Percentiles rank a stretch among this genome's conserved stretches.
Conservation (phyloP, 2,797 vertebrate genomes). For the Malacoctenus gilli region DNA sequence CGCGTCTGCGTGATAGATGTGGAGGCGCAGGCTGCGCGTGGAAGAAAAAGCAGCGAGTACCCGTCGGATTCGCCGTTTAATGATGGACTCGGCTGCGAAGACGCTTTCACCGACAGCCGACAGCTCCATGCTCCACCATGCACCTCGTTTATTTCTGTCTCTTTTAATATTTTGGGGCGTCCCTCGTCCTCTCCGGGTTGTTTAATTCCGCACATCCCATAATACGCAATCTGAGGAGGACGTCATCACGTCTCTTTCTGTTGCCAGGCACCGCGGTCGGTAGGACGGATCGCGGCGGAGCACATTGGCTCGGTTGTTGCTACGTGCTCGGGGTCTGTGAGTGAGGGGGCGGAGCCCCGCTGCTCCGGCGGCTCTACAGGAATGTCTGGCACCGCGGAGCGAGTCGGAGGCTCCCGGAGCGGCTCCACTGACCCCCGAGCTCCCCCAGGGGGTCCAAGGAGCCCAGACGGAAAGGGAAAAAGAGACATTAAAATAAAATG, state of each 20-base stretch:
- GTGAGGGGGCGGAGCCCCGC: constrained; percentile 66
- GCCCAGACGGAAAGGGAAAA: neutral
- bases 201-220: constrained; percentile 90
- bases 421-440: constrained; percentile 35
- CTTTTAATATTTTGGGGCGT: constrained; percentile 63
- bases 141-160: constrained; percentile 61
- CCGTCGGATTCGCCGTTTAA: constrained; percentile 93
- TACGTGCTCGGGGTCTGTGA: constrained; percentile 77
- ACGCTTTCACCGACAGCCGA: constrained; percentile 96
- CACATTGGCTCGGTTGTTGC: constrained; percentile 79
- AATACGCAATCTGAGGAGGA: constrained; percentile 89
- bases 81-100: constrained; percentile 96
- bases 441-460: constrained; percentile 1
- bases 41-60: constrained; percentile 73
- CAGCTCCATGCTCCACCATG: constrained; percentile 92
- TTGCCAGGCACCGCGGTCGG: constrained; percentile 85
- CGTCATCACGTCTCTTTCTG: constrained; percentile 91
- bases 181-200: constrained; percentile 73
- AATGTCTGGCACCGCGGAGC: constrained; percentile 68
- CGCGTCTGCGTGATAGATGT: constrained; percentile 57
- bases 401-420: constrained; percentile 50
- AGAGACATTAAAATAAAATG: neutral
- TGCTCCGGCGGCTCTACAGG: constrained; percentile 67
- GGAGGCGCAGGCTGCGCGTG: constrained; percentile 27
- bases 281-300: constrained; percentile 69